Evolutionary conservation across 1,140 invertebrate species (phyloP), one percentile per base, ranked within the genome.

Genomic region (Patella vulgata): DNA sequence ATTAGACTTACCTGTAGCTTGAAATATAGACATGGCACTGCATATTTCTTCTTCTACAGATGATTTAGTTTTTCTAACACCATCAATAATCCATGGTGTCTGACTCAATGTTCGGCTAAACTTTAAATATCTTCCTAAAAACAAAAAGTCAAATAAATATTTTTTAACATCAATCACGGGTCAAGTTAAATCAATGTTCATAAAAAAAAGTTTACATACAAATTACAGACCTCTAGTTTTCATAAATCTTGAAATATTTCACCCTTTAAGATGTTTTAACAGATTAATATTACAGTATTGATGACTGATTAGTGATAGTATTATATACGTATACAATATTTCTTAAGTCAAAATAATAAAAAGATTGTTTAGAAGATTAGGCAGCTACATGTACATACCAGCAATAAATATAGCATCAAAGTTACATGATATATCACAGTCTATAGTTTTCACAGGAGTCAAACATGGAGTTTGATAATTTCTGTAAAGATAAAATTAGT

Each of bases 41-140:
- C 91, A 91, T 47, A 98, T 91, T 19, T 95, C 87, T 84, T 98
- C 96, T 85, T 98, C 92, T 1, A 98, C 92, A 0, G 95, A 98
- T 25, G 89, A 89, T 67, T 92, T 90, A 83, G 92, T 89, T 68
- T 91, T 90, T 59, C 91, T 88, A 66, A 89, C 88, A 0, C 94
- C 94, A 71, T 93, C 89, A 44, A 97, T 85, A 25, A 97, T 80
- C 96, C 96, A 99, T 0, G 96, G 95, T 0, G 95, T 97, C 86
- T 99, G 97, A 56, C 93, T 92, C 8, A 99, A 81, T 63, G 89
- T 87, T 52, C 96, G 87, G 19, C 91, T 93, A 75, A 91, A 90
- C 83, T 99, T 99, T 61, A 91, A 89, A 80, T 99, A 98, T 30
- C 94, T 85, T 47, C 91, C 91, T 89, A 67, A 4, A 59, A 70